Conservation (phyloP, 2,113 vertebrate genomes). For the Vidua chalybeata region DNA sequence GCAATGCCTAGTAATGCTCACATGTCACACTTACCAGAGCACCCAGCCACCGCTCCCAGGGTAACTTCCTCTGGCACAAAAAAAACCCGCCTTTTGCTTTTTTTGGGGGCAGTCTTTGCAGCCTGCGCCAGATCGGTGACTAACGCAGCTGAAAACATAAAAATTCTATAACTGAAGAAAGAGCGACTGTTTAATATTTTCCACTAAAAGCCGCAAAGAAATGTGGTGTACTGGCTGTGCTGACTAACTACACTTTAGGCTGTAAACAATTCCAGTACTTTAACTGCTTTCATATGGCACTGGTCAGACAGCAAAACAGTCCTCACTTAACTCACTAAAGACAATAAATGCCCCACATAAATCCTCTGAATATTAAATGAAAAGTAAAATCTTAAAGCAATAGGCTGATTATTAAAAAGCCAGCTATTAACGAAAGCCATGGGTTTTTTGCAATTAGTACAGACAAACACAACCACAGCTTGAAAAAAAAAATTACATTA, state of each 20-base stretch:
- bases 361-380: background rate
- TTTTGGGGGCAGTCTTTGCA: conserved; percentile 55
- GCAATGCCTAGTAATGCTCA: conserved; percentile 80
- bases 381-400: background rate
- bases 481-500: background rate
- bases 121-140: conserved; percentile 74
- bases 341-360: background rate
- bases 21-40: conserved; percentile 75
- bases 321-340: conserved; percentile 20
- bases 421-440: background rate
- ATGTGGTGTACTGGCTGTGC: conserved; percentile 71
- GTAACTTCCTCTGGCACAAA: conserved; percentile 74
- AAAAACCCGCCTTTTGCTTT: conserved; percentile 9
- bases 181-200: conserved; percentile 77
- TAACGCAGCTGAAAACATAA: conserved; percentile 72
- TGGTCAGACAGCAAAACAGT: background rate
- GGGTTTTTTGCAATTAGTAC: background rate
- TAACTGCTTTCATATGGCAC: conserved; percentile 75
- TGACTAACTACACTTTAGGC: conserved; percentile 71
- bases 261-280: conserved; percentile 75
- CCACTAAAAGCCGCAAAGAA: conserved; percentile 79
- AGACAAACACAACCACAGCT: background rate
- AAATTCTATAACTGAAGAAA: conserved; percentile 72
- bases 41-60: conserved; percentile 67
- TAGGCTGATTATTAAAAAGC: background rate